phyloP scores from a whole-genome alignment of 2,888 invertebrate genomes.

The Barypeithes pellucidus region DNA sequence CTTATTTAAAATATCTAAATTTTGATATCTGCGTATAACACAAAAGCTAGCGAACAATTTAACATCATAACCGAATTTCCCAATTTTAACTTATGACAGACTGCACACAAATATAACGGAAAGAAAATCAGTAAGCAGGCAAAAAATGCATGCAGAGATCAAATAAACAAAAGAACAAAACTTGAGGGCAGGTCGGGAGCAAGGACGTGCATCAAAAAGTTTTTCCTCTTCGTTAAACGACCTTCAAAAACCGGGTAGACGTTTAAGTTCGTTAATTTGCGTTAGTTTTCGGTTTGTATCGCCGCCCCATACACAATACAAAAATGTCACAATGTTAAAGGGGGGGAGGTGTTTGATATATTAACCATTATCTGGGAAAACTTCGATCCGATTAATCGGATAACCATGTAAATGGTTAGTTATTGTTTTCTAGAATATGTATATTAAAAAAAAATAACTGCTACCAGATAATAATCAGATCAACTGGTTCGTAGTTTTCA shows the following conservation, averaged over 20 bases:
- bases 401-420: too few relatives aligned
- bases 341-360: conserved; percentile 5
- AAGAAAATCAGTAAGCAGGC: conserved; percentile 74
- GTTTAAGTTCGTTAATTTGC: conserved; percentile 71
- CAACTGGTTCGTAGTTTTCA: too few relatives aligned
- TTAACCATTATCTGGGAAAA: neutral
- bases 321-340: conserved; percentile 85
- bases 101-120: conserved; percentile 41
- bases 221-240: conserved; percentile 73
- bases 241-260: conserved; percentile 80
- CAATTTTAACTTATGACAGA: conserved; percentile 45
- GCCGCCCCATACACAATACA: conserved; percentile 91
- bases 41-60: too few relatives aligned
- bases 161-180: conserved; percentile 67
- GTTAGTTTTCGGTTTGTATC: conserved; percentile 72
- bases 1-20: too few relatives aligned
- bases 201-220: conserved; percentile 78
- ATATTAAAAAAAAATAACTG: too few relatives aligned
- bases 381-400: too few relatives aligned
- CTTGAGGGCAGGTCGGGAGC: conserved; percentile 76
- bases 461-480: too few relatives aligned
- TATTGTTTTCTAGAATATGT: too few relatives aligned
- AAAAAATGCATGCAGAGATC: conserved; percentile 75
- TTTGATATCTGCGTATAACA: too few relatives aligned
- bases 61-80: too few relatives aligned